These are phyloP conservation scores for Drosophila greeni DNA, from an alignment of 2,888 invertebrate genomes.

Conservation along the genomic window DNA sequence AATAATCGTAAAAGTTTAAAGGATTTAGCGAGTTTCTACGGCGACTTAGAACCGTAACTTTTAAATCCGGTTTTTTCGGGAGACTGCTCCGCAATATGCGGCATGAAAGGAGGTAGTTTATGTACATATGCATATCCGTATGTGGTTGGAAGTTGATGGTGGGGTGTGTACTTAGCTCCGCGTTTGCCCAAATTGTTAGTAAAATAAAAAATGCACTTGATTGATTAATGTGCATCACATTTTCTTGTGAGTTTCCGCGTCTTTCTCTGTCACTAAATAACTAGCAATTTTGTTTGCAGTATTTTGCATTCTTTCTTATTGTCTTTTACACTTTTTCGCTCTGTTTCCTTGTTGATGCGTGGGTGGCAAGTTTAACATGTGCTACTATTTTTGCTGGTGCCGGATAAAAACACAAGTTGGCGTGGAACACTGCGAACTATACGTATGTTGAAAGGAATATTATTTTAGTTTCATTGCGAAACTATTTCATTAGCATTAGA, in stretches of 20 bases:
- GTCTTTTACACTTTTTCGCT: constrained; percentile 43
- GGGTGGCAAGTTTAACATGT: not conserved
- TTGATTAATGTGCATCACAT: constrained; percentile 55
- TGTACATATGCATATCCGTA: not conserved
- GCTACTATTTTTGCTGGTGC: constrained; percentile 20
- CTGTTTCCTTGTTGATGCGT: not conserved
- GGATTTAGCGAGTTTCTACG: constrained; percentile 55
- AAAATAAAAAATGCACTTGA: constrained; percentile 60
- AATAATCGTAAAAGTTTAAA: constrained; percentile 73
- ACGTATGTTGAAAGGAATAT: not conserved
- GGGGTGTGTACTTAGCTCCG: no score
- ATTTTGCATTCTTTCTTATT: constrained; percentile 33
- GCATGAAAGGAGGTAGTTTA: not conserved
- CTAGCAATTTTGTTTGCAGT: constrained; percentile 37
- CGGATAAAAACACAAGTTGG: constrained; percentile 1
- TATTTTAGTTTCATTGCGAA: not conserved
- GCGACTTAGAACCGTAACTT: constrained; percentile 37
- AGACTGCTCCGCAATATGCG: not conserved
- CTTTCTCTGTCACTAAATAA: constrained; percentile 36
- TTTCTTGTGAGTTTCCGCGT: not conserved
- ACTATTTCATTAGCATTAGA: constrained; percentile 6
- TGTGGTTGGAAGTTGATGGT: not conserved
- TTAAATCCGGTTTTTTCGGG: constrained; percentile 30
- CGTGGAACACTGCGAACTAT: not conserved
- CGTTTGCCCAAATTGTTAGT: constrained; percentile 19